A percentile compares a stretch with the other conserved stretches of the same genome.
phyloP scores from a whole-genome alignment of 2,888 invertebrate species.

The Cacoxenus indagator region DNA sequence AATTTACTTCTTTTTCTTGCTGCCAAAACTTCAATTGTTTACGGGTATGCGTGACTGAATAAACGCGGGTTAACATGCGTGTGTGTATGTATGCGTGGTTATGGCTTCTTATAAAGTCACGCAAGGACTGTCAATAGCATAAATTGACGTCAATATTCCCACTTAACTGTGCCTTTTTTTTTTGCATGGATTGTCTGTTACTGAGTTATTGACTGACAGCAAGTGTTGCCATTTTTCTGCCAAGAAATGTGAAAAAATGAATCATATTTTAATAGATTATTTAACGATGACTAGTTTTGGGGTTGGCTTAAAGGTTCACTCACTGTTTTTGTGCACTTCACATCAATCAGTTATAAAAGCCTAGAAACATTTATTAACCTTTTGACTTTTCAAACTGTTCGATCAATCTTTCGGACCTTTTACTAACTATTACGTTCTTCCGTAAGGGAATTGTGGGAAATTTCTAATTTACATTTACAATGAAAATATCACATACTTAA shows the following conservation, averaged over 20 bases:
- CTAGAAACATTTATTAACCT: too few species aligned
- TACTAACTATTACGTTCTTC: too few species aligned
- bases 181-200: background rate
- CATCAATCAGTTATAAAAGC: too few species aligned
- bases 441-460: too few species aligned
- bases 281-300: too few species aligned
- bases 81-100: background rate
- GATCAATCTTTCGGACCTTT: too few species aligned
- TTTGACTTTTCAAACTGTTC: too few species aligned
- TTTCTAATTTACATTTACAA: too few species aligned
- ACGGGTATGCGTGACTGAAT: background rate
- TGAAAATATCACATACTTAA: too few species aligned
- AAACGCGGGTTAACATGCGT: background rate
- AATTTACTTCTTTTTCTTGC: background rate
- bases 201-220: background rate
- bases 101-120: constrained; percentile 28
- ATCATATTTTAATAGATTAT: background rate
- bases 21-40: background rate
- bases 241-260: background rate
- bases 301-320: too few species aligned
- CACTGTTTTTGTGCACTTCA: too few species aligned
- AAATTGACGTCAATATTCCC: constrained; percentile 3
- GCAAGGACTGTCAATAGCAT: constrained; percentile 46
- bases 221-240: background rate
- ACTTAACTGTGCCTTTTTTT: background rate